phyloP scores from a whole-genome alignment of 2,888 invertebrate genomes.

The Eustalomyia histrio region DNA sequence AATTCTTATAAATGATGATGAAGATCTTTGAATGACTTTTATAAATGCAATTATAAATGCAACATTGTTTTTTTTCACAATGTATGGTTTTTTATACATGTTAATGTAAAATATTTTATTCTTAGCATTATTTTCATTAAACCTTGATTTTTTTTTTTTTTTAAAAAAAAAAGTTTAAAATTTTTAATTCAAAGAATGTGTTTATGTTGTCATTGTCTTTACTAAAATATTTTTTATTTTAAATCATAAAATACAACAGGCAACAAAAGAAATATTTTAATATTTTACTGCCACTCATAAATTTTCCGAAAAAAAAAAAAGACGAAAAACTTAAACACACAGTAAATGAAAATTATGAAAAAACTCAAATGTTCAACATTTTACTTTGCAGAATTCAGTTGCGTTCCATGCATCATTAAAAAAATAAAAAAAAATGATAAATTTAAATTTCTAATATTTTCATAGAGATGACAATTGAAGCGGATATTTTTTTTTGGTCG shows the following conservation, averaged over 20 bases:
- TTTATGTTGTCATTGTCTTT: constrained; percentile 46
- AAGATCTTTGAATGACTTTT: not conserved
- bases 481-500: not conserved
- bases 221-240: constrained; percentile 36
- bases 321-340: constrained; percentile 23
- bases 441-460: constrained; percentile 17
- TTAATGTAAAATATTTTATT: constrained; percentile 42
- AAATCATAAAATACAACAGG: constrained; percentile 8
- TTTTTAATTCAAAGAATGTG: constrained; percentile 42
- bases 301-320: constrained; percentile 41
- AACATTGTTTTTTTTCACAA: constrained; percentile 24
- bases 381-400: not conserved
- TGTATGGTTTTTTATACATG: constrained; percentile 16
- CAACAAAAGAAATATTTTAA: constrained; percentile 35
- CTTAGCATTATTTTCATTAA: constrained; percentile 27
- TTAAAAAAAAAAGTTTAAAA: constrained; percentile 17
- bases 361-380: constrained; percentile 1
- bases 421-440: constrained; percentile 26
- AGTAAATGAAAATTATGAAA: constrained; percentile 30
- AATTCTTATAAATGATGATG: not conserved
- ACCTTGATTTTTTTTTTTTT: constrained; percentile 37
- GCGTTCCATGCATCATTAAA: not conserved
- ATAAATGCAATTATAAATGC: not conserved
- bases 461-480: constrained; percentile 26
- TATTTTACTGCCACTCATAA: constrained; percentile 57